Evolutionary conservation across 2,888 invertebrate genomes (phyloP).

Genomic region (Melanotus villosus): DNA sequence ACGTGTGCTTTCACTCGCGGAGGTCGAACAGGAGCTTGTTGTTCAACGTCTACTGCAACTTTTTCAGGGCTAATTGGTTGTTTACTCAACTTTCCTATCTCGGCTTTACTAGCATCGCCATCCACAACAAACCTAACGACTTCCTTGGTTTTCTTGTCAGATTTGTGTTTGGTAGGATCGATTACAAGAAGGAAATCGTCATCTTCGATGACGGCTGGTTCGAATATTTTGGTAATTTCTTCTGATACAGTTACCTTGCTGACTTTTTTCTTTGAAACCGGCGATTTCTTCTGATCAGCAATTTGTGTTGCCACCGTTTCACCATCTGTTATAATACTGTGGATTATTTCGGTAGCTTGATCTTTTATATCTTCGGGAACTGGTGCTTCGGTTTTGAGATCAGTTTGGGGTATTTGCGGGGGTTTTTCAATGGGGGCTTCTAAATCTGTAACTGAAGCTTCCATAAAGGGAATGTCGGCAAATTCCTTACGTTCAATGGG

Average conservation of each 20-base stretch:
- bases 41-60: conserved; percentile 46
- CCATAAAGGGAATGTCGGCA: conserved; percentile 63
- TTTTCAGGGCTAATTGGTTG: conserved; percentile 58
- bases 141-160: conserved; percentile 60
- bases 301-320: conserved; percentile 18
- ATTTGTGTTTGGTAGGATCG: conserved; percentile 58
- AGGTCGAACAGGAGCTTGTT: conserved; percentile 50
- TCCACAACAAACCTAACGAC: conserved; percentile 60
- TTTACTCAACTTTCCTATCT: conserved; percentile 55
- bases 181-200: conserved; percentile 63
- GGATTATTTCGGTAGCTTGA: conserved; percentile 54
- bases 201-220: conserved; percentile 61
- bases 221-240: conserved; percentile 61
- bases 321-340: conserved; percentile 47
- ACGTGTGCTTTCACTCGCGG: conserved; percentile 56
- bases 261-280: conserved; percentile 51
- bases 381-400: not conserved
- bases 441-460: conserved; percentile 57
- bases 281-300: conserved; percentile 21
- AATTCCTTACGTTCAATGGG: conserved; percentile 56
- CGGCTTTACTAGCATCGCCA: conserved; percentile 56
- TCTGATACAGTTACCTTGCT: conserved; percentile 58
- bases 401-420: not conserved
- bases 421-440: not conserved
- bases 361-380: conserved; percentile 48